Conservation (phyloP, 2,797 vertebrate genomes). For the Enteromius thamalakanensis region DNA sequence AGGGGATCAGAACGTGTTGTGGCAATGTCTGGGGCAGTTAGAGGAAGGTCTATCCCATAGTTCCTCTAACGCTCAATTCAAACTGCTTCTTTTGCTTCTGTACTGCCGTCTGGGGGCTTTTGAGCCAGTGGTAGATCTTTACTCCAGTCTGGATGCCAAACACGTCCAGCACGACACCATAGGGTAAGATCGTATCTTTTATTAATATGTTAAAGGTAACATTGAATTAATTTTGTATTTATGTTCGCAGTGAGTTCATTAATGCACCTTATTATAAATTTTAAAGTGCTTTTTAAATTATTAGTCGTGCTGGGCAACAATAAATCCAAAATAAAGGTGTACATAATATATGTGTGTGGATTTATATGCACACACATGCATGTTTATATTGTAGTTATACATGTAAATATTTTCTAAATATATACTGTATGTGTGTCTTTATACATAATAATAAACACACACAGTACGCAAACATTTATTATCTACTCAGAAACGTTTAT, state of each 20-base stretch:
- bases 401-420: no score
- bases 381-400: no score
- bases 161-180: constrained; percentile 99
- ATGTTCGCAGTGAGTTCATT: background rate
- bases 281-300: background rate
- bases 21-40: constrained; percentile 86
- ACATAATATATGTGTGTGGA: no score
- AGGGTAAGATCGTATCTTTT: constrained; percentile 79
- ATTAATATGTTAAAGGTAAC: background rate
- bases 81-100: constrained; percentile 94
- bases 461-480: no score
- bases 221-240: background rate
- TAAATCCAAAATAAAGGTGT: no score
- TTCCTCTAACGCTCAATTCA: constrained; percentile 95
- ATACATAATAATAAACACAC: no score
- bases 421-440: no score
- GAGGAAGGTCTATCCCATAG: constrained; percentile 90
- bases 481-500: no score
- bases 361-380: no score
- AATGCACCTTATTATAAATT: background rate
- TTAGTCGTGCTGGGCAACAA: no score
- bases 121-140: constrained; percentile 93
- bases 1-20: constrained; percentile 88
- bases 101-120: constrained; percentile 94
- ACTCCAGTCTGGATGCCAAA: constrained; percentile 95